A percentile compares a stretch with the other conserved stretches of the same genome.
These are phyloP conservation scores for Zaprionus nigranus DNA, from an alignment of 1,140 invertebrate species.

Conservation along the genomic window DNA sequence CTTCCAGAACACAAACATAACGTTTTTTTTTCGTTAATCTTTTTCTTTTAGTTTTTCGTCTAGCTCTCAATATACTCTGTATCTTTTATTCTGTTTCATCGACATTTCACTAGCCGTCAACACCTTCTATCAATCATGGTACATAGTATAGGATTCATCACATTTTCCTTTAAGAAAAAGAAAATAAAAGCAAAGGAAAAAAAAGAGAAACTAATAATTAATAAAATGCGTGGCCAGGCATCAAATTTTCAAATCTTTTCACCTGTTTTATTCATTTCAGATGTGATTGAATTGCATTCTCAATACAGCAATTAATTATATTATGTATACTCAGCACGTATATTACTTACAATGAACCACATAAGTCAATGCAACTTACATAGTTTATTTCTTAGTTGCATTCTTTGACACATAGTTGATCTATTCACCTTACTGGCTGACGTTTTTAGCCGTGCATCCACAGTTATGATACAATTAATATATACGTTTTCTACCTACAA, in stretches of 20 bases:
- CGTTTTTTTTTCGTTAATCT: constrained; percentile 8
- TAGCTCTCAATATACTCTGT: constrained; percentile 38
- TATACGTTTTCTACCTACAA: constrained; percentile 1
- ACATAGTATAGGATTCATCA: constrained; percentile 47
- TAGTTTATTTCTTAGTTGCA: constrained; percentile 24
- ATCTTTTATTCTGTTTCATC: constrained; percentile 17
- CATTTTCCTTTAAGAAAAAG: constrained; percentile 31
- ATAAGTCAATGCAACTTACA: constrained; percentile 54
- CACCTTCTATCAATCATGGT: constrained; percentile 50
- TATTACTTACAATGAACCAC: constrained; percentile 35
- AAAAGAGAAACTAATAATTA: constrained; percentile 15
- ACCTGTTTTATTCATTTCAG: constrained; percentile 60
- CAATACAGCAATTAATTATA: constrained; percentile 25
- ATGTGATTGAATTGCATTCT: constrained; percentile 29
- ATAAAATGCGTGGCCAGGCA: constrained; percentile 83
- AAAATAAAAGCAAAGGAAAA: constrained; percentile 22
- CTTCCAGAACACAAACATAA: constrained; percentile 44
- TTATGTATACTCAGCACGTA: constrained; percentile 46
- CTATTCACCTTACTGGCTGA: constrained; percentile 1
- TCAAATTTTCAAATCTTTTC: constrained; percentile 63
- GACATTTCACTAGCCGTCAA: constrained; percentile 27
- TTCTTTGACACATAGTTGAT: constrained; percentile 23
- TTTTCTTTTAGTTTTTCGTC: constrained; percentile 24
- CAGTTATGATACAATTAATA: not conserved
- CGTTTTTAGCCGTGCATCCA: constrained; percentile 17